These are phyloP conservation scores for Solenopsis invicta DNA, from an alignment of 1,140 invertebrate species.

Conservation along the genomic window DNA sequence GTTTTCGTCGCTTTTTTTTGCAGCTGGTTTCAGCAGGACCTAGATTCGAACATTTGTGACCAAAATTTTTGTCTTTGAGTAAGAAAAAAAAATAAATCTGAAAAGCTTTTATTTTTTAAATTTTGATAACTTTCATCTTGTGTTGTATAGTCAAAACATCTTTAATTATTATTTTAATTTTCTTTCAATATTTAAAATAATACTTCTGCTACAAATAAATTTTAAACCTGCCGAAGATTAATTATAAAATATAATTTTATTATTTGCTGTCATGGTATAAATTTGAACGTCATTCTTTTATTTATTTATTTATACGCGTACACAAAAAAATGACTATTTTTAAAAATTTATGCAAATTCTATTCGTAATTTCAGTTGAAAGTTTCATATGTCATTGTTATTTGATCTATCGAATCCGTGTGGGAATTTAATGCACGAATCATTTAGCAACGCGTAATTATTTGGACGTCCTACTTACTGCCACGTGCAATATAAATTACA, in stretches of 20 bases:
- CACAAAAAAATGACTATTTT: background rate
- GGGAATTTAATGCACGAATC: constrained; percentile 50
- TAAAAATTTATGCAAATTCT: background rate
- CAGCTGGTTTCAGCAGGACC: no score
- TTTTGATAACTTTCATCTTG: no score
- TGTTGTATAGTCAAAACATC: no score
- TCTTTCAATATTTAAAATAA: background rate
- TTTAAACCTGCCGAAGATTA: background rate
- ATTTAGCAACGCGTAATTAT: constrained; percentile 66
- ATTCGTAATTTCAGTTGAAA: background rate
- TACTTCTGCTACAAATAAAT: background rate
- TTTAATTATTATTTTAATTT: background rate
- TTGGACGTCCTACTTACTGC: constrained; percentile 58
- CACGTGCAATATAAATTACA: constrained; percentile 20
- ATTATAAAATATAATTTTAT: background rate
- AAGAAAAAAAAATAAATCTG: no score
- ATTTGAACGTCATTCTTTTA: background rate
- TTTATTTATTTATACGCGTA: background rate
- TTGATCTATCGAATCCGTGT: background rate
- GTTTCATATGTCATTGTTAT: background rate
- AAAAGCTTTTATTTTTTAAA: no score
- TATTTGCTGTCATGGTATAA: background rate
- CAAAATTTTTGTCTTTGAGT: no score
- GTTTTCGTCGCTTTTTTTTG: no score
- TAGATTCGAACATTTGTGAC: no score